A percentile compares a stretch with the other conserved stretches of the same genome.
phyloP scores from a whole-genome alignment of 2,888 invertebrate genomes.

The Tiphia femorata region DNA sequence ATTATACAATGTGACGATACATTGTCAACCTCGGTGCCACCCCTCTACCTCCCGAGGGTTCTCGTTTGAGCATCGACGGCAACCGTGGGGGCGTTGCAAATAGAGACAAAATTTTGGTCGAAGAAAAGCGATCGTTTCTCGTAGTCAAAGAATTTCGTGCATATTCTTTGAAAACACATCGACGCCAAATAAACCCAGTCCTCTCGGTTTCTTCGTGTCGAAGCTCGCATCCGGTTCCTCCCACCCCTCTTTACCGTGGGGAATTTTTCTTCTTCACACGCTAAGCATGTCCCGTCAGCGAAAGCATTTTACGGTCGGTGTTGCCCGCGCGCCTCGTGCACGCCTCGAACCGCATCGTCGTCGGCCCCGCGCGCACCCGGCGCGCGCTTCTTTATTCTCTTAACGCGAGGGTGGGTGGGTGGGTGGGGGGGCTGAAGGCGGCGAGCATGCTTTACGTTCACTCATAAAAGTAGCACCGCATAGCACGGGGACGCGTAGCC shows the following conservation, averaged over 20 bases:
- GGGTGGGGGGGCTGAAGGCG: conserved; percentile 47
- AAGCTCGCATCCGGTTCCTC: too few relatives aligned
- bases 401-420: too few relatives aligned
- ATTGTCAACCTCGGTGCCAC: background rate
- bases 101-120: too few relatives aligned
- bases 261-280: conserved; percentile 45
- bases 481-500: conserved; percentile 35
- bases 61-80: too few relatives aligned
- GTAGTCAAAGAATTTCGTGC: too few relatives aligned
- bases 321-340: conserved; percentile 40
- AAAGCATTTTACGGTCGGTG: conserved; percentile 57
- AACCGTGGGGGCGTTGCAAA: too few relatives aligned
- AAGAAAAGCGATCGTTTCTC: too few relatives aligned
- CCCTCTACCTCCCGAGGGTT: too few relatives aligned
- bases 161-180: too few relatives aligned
- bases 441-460: conserved; percentile 57
- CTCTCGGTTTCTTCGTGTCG: too few relatives aligned
- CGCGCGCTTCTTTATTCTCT: conserved; percentile 57
- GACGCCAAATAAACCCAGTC: too few relatives aligned
- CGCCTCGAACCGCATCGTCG: conserved; percentile 34
- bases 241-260: too few relatives aligned
- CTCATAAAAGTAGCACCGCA: conserved; percentile 58
- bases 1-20: background rate
- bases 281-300: conserved; percentile 59
- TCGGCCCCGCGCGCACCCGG: conserved; percentile 35